Evolutionary conservation across 2,888 invertebrate species (phyloP).

Genomic region (Electrophaes corylata): DNA sequence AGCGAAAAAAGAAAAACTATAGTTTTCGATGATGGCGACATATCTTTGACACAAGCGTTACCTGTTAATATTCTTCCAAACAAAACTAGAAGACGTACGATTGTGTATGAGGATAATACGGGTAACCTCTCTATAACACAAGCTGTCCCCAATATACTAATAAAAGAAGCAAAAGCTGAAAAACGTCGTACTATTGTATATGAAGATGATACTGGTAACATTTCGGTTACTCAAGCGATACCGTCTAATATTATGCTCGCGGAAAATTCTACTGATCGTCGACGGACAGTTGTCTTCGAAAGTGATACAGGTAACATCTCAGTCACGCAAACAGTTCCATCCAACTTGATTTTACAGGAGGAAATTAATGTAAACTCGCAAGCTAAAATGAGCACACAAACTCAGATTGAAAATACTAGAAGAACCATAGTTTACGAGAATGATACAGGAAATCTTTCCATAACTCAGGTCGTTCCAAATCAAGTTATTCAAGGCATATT

Average conservation of each 20-base stretch:
- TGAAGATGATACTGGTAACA: constrained; percentile 28
- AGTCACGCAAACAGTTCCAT: constrained; percentile 39
- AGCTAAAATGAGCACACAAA: constrained; percentile 20
- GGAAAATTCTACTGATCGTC: constrained; percentile 18
- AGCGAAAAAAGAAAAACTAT: constrained; percentile 37
- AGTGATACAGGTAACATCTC: constrained; percentile 41
- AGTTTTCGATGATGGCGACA: constrained; percentile 39
- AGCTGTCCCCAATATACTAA: constrained; percentile 26
- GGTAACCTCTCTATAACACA: constrained; percentile 43
- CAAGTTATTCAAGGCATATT: constrained; percentile 8
- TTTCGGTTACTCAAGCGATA: constrained; percentile 32
- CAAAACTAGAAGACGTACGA: constrained; percentile 34
- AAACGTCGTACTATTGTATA: constrained; percentile 29
- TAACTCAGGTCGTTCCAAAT: constrained; percentile 48
- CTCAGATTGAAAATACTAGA: constrained; percentile 20
- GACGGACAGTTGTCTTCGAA: constrained; percentile 39
- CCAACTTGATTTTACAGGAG: constrained; percentile 26
- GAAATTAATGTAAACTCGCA: background rate
- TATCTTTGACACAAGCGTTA: constrained; percentile 45
- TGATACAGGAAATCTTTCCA: constrained; percentile 46
- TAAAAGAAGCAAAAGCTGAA: constrained; percentile 15
- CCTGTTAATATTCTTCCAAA: constrained; percentile 37
- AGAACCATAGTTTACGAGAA: constrained; percentile 39
- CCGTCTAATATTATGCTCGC: constrained; percentile 21
- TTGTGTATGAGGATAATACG: constrained; percentile 37